Base-by-base conservation (phyloP, 2,113 vertebrate genomes). In the Colossoma macropomum region DNA sequence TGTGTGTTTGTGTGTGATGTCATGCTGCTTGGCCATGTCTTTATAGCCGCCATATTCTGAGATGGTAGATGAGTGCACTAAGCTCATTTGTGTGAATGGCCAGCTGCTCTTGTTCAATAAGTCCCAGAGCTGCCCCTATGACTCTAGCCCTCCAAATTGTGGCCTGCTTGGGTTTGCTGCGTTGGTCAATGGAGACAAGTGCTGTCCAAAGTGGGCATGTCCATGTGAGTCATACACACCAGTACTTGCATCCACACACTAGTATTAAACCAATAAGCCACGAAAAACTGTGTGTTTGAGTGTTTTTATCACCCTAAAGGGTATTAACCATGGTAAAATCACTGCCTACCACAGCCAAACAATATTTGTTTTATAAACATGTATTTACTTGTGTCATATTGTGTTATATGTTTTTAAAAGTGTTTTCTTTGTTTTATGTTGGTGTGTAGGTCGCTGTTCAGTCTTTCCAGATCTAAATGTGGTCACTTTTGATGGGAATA, bases 131-230 rank as follows among this genome's bases (percentile, higher is more conserved):
- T 99, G 98, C 86, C 97, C 96, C 0, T 95, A 95, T 79, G 91
- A 92, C 28, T 79, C 95, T 0, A 88, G 87, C 0, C 97, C 93
- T 10, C 96, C 96, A 4, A 96, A 91, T 92, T 99, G 98, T 74
- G 98, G 97, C 82, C 92, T 99, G 87, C 90, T 97, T 60, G 98
- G 98, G 85, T 96, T 98, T 0, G 95, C 97, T 0, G 73, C 96
- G 41, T 94, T 96, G 85, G 91, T 94, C 56, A 98, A 97, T 23
- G 96, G 97, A 75, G 97, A 99, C 92, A 97, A 93, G 85, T 99
- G 98, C 92, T 99, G 98, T 77, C 97, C 97, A 0, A 87, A 95
- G 90, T 99, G 97, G 98, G 95, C 96, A 85, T 99, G 98, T 87
- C 95, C 98, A 92, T 99, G 98, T 99, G 92, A 97, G 97, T 94